phyloP scores from a whole-genome alignment of 2,797 vertebrate species.

The Poecilia wingei region DNA sequence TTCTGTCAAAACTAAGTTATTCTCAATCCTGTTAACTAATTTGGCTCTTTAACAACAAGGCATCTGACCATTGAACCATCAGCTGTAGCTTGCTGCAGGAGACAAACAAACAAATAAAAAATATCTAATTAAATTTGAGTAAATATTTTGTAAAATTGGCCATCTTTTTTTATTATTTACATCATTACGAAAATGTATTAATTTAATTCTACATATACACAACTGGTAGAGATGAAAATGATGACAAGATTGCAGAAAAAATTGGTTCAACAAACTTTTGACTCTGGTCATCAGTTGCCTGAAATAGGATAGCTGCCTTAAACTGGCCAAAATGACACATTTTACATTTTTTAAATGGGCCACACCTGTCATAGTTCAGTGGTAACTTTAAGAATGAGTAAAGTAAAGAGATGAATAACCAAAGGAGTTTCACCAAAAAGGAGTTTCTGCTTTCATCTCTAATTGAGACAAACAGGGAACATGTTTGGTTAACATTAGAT shows the following conservation, averaged over 20 bases:
- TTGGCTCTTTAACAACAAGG: not conserved
- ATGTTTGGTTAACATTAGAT: not conserved
- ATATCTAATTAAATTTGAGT: not conserved
- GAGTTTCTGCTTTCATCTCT: not conserved
- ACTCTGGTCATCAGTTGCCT: not conserved
- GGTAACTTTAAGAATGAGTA: not conserved
- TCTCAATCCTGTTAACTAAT: not conserved
- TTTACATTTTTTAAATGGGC: not conserved
- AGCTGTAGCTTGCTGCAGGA: not conserved
- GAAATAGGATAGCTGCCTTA: not conserved
- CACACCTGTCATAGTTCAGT: not conserved
- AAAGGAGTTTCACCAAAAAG: not conserved
- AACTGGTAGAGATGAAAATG: not conserved
- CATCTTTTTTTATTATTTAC: not conserved
- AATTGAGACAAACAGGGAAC: not conserved
- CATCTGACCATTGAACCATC: not conserved
- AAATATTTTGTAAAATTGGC: not conserved
- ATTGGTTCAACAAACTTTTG: not conserved
- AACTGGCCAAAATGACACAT: not conserved
- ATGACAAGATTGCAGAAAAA: not conserved
- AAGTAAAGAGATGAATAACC: not conserved
- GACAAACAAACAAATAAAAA: not conserved
- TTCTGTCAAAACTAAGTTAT: not conserved
- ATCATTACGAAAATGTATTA: not conserved
- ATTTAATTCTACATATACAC: not conserved